Evolutionary conservation across 2,797 vertebrate species (phyloP).

Genomic region (Loriculus beryllinus): DNA sequence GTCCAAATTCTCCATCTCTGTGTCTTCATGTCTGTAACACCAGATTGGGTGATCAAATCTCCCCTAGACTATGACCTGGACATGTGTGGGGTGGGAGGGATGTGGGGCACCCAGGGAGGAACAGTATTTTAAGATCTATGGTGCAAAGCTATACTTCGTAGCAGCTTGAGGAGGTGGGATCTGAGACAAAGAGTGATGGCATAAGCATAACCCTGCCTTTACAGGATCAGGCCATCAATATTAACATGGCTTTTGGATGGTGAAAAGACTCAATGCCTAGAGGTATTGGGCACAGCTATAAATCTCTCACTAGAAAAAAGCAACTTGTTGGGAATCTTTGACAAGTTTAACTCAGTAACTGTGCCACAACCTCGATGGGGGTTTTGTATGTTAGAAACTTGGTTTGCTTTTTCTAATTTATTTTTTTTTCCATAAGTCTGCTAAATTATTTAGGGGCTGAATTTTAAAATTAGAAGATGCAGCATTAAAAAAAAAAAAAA

Average conservation of each 20-base stretch:
- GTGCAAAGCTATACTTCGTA: neutral
- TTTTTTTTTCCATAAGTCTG: neutral
- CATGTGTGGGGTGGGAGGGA: accelerated
- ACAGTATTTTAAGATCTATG: neutral
- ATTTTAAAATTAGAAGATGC: constrained; percentile 4
- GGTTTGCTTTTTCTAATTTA: neutral
- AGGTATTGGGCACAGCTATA: neutral
- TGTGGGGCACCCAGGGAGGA: neutral
- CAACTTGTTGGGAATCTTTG: neutral
- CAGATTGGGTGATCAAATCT: neutral
- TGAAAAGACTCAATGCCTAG: neutral
- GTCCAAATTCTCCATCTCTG: neutral
- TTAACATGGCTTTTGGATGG: neutral
- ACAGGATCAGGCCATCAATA: neutral
- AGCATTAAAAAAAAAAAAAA: neutral
- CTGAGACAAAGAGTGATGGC: neutral
- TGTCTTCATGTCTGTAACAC: neutral
- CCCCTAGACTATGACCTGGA: neutral
- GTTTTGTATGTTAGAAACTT: neutral
- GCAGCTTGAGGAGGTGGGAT: neutral
- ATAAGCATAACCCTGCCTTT: neutral
- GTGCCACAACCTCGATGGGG: neutral
- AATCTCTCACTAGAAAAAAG: neutral
- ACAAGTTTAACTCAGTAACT: neutral
- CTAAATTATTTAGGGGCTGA: constrained; percentile 67